Evolutionary conservation across 1,140 invertebrate species (phyloP), one percentile per base, ranked within the genome.

Genomic region (Lepidurus apus): DNA sequence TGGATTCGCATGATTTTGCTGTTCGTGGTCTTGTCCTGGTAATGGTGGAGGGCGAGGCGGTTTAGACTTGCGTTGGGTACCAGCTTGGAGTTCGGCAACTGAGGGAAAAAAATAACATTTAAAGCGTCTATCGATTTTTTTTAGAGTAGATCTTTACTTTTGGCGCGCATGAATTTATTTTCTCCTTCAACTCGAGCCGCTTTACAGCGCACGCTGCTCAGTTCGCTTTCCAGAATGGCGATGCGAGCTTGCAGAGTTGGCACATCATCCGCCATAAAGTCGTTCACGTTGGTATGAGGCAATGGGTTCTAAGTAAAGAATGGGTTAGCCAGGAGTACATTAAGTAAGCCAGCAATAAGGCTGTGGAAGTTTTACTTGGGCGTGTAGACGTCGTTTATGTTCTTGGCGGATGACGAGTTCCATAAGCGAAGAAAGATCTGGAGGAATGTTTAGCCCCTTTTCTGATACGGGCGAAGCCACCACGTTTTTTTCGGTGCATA

Each of bases 401-500:
- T 65, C 53, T 65, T 65, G 53, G 21, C 53, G 53, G 17, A 34
- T 34, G 34, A 65, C 53, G 21, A 65, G 21, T n/a, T 65, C 53
- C 53, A 65, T 65, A 7, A 65, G 13, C 17, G 53, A 17, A n/a
- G 53, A 65, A 7, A 65, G 53, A 21, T 65, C 53, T n/a, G 53
- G 53, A 13, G 53, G 53, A n/a, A 65, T 21, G 21, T 13, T 21
- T 13, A 65, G n/a, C 21, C 21, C 53, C 21, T 65, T 21, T 9
- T 7, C 53, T 21, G 53, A 65, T 3, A 65, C 53, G 53, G 53
- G 53, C 53, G 53, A 65, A 17, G 53, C 13, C 13, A 65, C 17
- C 21, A 65, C 53, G 53, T 65, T 65, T 3, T 65, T 65, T 65
- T 65, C 53, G 17, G 53, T 65, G n/a, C 53, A 65, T n/a, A 65